Evolutionary conservation across 2,888 invertebrate species (phyloP).

Genomic region (Noctua janthina): DNA sequence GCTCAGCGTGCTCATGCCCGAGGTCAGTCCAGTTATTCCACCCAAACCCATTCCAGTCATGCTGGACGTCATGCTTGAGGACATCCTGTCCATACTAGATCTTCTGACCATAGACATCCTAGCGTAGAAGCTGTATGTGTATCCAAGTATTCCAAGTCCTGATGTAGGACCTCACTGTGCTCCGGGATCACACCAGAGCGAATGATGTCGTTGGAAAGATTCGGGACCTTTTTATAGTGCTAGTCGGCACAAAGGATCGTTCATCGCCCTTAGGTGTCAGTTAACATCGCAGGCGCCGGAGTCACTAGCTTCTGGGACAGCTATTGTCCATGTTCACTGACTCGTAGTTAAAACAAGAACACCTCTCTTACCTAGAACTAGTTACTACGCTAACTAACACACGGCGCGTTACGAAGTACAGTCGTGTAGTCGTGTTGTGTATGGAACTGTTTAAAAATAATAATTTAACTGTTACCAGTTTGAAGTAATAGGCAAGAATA

Average conservation of each 20-base stretch:
- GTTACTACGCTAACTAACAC: conserved; percentile 54
- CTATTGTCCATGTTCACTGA: conserved; percentile 84
- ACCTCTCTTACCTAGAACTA: conserved; percentile 57
- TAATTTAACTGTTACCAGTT: neutral
- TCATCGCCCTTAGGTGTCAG: conserved; percentile 83
- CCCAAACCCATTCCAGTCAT: conserved; percentile 89
- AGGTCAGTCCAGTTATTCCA: conserved; percentile 85
- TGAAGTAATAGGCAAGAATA: neutral
- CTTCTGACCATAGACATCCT: conserved; percentile 85
- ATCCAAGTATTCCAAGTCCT: conserved; percentile 70
- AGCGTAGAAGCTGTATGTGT: conserved; percentile 68
- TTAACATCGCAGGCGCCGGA: conserved; percentile 81
- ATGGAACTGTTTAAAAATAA: conserved; percentile 8
- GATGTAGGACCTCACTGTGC: conserved; percentile 80
- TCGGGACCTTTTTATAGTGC: conserved; percentile 80
- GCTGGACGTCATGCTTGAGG: conserved; percentile 89
- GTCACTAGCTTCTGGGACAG: conserved; percentile 75
- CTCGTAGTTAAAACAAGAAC: conserved; percentile 76
- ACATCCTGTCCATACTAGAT: conserved; percentile 89
- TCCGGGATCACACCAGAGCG: conserved; percentile 86
- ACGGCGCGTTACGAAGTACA: conserved; percentile 53
- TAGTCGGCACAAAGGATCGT: conserved; percentile 75
- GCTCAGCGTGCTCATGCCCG: conserved; percentile 86
- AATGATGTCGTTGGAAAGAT: conserved; percentile 77
- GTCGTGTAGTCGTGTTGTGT: conserved; percentile 14